phyloP scores from a whole-genome alignment of 2,888 invertebrate species.

The Plagodis dolabraria region DNA sequence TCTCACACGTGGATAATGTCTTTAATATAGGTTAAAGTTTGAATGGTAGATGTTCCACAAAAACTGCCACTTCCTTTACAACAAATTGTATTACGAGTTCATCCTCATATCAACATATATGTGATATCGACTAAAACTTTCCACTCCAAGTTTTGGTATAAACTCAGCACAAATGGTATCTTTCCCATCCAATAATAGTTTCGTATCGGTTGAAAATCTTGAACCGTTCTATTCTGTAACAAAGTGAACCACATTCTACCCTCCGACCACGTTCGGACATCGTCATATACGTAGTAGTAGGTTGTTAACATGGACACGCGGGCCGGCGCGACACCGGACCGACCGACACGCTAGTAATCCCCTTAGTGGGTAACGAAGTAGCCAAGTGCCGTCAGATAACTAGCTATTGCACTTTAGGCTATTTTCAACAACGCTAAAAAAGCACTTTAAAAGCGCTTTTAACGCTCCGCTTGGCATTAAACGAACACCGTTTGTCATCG shows the following conservation, averaged over 20 bases:
- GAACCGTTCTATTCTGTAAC: slow-evolving; percentile 23
- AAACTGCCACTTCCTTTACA: no score
- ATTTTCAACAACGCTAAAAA: slow-evolving; percentile 40
- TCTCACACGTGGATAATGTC: no score
- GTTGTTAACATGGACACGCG: slow-evolving; percentile 44
- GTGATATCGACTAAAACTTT: no score
- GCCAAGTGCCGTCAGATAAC: slow-evolving; percentile 61
- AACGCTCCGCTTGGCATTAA: slow-evolving; percentile 12
- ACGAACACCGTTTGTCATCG: slow-evolving; percentile 17
- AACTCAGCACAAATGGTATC: slow-evolving; percentile 19
- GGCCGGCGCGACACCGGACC: slow-evolving; percentile 31
- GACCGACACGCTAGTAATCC: slow-evolving; percentile 60
- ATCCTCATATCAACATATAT: no score
- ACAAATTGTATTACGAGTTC: no score
- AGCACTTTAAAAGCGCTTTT: slow-evolving; percentile 23
- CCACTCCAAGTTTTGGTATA: not conserved
- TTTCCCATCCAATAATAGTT: slow-evolving; percentile 22
- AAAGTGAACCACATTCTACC: slow-evolving; percentile 17
- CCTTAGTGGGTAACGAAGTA: slow-evolving; percentile 73
- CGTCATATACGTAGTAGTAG: slow-evolving; percentile 39
- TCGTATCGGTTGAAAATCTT: slow-evolving; percentile 24
- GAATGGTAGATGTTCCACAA: no score
- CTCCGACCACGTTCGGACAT: slow-evolving; percentile 11
- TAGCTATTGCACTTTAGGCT: slow-evolving; percentile 60
- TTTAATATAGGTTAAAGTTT: no score